Conservation (phyloP, 2,113 vertebrate genomes). For the Micronycteris hirsuta region DNA sequence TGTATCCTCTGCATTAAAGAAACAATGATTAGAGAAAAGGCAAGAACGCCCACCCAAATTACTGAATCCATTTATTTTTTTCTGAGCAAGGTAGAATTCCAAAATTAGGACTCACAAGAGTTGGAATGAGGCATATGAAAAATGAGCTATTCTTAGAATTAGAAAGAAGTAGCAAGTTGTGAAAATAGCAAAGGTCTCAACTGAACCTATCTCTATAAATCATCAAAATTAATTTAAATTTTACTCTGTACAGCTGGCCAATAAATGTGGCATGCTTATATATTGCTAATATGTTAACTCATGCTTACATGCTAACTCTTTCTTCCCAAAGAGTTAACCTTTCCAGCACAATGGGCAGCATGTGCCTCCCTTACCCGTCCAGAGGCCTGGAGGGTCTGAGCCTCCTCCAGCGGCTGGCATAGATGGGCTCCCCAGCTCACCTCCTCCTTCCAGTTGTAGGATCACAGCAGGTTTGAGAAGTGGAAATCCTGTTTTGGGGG, state of each 20-base stretch:
- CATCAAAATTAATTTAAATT: slow-evolving; percentile 1
- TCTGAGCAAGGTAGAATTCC: neutral
- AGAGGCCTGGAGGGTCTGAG: neutral
- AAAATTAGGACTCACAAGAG: neutral
- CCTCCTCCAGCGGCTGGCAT: neutral
- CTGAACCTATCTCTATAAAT: neutral
- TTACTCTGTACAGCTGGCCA: neutral
- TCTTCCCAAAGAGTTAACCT: neutral
- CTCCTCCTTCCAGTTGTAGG: slow-evolving; percentile 57
- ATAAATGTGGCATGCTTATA: neutral
- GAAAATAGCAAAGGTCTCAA: neutral
- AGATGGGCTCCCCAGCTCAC: slow-evolving; percentile 7
- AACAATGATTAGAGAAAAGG: neutral
- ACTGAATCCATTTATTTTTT: neutral
- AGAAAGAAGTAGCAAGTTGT: neutral
- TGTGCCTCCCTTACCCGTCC: slow-evolving; percentile 48
- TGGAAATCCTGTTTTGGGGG: slow-evolving; percentile 49
- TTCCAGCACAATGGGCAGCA: neutral
- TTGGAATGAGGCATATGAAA: neutral
- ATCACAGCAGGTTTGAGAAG: slow-evolving; percentile 70
- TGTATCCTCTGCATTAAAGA: neutral
- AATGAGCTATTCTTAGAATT: neutral
- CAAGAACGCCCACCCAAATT: neutral
- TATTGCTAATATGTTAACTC: neutral
- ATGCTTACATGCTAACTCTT: neutral